phyloP scores from a whole-genome alignment of 2,888 invertebrate genomes.

The Linnaemya tessellans region DNA sequence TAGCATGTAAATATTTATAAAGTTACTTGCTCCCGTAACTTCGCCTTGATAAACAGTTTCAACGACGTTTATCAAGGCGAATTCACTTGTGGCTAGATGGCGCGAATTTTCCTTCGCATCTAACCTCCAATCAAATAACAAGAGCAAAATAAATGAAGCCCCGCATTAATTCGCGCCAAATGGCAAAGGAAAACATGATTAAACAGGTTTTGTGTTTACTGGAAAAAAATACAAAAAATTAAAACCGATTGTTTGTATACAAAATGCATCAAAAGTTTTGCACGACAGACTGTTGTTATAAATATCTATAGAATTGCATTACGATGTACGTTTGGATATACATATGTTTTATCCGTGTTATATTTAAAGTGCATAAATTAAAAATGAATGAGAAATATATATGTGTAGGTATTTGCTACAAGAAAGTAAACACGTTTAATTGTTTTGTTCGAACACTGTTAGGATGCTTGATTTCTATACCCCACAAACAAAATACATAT shows the following conservation, averaged over 20 bases:
- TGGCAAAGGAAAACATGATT: constrained; percentile 29
- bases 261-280: constrained; percentile 5
- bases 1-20: too few relatives aligned
- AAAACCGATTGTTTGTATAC: not conserved
- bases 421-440: constrained; percentile 44
- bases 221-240: not conserved
- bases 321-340: not conserved
- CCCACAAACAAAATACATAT: constrained; percentile 3
- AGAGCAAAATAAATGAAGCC: not conserved
- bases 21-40: too few relatives aligned
- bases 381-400: constrained; percentile 15
- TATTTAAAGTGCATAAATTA: constrained; percentile 55
- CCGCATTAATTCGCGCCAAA: constrained; percentile 57
- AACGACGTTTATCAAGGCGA: too few relatives aligned
- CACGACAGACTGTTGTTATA: not conserved
- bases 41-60: too few relatives aligned
- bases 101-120: not conserved
- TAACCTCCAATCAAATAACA: constrained; percentile 40
- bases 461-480: constrained; percentile 5
- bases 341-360: constrained; percentile 24
- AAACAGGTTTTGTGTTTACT: constrained; percentile 56
- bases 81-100: too few relatives aligned
- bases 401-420: not conserved
- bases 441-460: constrained; percentile 1
- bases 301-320: too few relatives aligned